Percentiles rank a stretch among this genome's conserved stretches.
Evolutionary conservation across 53 echinoderm and acorn worm genomes (phyloP).

Genomic region (Luidia sarsii): DNA sequence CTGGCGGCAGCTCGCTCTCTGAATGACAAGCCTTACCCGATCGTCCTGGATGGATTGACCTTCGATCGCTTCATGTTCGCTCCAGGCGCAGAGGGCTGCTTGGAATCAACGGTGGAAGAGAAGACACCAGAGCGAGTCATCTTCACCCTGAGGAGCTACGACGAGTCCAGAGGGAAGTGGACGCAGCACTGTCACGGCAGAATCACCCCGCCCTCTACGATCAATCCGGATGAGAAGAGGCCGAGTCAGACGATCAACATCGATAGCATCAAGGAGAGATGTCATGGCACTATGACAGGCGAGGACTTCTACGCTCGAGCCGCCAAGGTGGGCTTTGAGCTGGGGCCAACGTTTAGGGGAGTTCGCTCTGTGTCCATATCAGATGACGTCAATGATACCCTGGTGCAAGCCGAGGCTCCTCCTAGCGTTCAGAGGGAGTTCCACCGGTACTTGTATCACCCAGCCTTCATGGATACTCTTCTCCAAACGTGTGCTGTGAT

Average conservation of each 20-base stretch:
- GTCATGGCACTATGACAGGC: not conserved
- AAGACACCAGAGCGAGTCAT: not conserved
- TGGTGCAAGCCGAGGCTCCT: constrained; percentile 52
- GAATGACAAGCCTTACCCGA: not conserved
- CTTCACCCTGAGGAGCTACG: constrained; percentile 49
- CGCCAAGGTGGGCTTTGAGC: constrained; percentile 36
- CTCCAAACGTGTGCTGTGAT: constrained; percentile 51
- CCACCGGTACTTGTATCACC: constrained; percentile 58
- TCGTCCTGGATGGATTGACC: constrained; percentile 14
- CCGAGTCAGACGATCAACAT: not conserved
- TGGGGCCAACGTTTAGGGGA: constrained; percentile 60
- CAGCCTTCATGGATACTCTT: constrained; percentile 64
- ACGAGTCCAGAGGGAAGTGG: constrained; percentile 27
- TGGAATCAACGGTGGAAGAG: constrained; percentile 54
- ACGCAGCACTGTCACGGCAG: constrained; percentile 37
- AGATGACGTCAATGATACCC: constrained; percentile 13
- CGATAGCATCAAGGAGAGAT: not conserved
- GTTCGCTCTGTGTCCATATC: not conserved
- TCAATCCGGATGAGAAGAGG: no score
- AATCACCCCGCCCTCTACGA: not conserved
- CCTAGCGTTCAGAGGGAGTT: constrained; percentile 48
- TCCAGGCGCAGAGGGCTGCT: constrained; percentile 15
- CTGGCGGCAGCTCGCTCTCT: constrained; percentile 43
- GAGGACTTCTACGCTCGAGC: constrained; percentile 34
- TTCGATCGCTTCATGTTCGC: constrained; percentile 75